Conservation (phyloP, 2,888 invertebrate genomes). For the Ernsta delagoae region DNA sequence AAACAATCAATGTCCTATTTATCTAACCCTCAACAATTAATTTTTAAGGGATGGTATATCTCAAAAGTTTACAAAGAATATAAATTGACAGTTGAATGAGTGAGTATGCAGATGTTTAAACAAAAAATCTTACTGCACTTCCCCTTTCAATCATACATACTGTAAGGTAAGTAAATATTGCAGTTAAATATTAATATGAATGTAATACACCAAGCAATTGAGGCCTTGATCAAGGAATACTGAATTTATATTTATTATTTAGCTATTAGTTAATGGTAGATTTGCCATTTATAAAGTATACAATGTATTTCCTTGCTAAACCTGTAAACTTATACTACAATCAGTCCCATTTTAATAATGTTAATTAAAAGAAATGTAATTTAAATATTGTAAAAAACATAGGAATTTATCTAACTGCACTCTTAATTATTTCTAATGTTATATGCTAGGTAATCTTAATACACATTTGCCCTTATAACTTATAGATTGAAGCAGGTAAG, state of each 20-base stretch:
- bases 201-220: constrained; percentile 65
- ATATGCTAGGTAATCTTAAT: constrained; percentile 8
- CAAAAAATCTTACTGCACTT: background rate
- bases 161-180: constrained; percentile 13
- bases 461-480: background rate
- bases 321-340: constrained; percentile 25
- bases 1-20: constrained; percentile 44
- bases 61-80: constrained; percentile 80
- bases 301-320: constrained; percentile 23
- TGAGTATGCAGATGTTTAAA: background rate
- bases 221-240: constrained; percentile 68
- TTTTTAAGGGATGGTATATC: constrained; percentile 71
- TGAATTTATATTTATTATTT: constrained; percentile 46
- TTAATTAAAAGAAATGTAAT: constrained; percentile 2
- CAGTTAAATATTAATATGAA: constrained; percentile 30
- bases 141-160: background rate
- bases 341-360: constrained; percentile 23
- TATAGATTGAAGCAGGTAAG: constrained; percentile 17
- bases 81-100: background rate
- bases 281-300: constrained; percentile 27
- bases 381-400: constrained; percentile 15
- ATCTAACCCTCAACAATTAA: constrained; percentile 67
- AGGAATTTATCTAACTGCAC: constrained; percentile 28
- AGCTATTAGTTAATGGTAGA: constrained; percentile 27
- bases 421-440: constrained; percentile 17